phyloP scores from a whole-genome alignment of 2,797 vertebrate genomes.

The Leptodactylus fallax region DNA sequence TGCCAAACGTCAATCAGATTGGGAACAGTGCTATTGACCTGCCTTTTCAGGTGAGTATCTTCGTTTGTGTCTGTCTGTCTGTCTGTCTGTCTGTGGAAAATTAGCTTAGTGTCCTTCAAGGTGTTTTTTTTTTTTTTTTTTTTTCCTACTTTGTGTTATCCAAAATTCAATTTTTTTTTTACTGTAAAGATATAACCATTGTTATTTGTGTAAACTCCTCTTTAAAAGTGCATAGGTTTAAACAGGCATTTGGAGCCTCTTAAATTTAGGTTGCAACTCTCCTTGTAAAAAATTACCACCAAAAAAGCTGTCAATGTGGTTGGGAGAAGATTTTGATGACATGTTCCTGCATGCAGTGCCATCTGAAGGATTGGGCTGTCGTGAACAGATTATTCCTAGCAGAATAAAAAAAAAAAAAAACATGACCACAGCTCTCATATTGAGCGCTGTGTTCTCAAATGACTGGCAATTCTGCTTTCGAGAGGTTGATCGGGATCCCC shows the following conservation, averaged over 20 bases:
- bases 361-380: too few relatives aligned
- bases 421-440: too few relatives aligned
- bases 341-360: too few relatives aligned
- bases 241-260: background rate
- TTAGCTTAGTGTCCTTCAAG: background rate
- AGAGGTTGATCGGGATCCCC: too few relatives aligned
- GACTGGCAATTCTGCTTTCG: too few relatives aligned
- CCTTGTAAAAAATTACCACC: background rate
- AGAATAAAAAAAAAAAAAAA: too few relatives aligned
- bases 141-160: background rate
- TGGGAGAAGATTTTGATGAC: background rate
- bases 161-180: background rate
- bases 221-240: background rate
- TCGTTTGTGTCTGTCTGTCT: slow-evolving; percentile 13
- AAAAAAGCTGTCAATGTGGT: background rate
- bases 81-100: slow-evolving; percentile 39
- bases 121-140: background rate
- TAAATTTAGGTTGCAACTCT: background rate
- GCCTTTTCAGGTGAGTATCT: slow-evolving; percentile 96
- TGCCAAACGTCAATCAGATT: slow-evolving; percentile 99
- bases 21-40: slow-evolving; percentile 96
- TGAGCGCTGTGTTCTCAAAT: too few relatives aligned
- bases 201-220: background rate
- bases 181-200: background rate
- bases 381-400: too few relatives aligned